Evolutionary conservation across 2,888 invertebrate genomes (phyloP), one percentile per base, ranked within the genome.

Genomic region (Ormia ochracea): DNA sequence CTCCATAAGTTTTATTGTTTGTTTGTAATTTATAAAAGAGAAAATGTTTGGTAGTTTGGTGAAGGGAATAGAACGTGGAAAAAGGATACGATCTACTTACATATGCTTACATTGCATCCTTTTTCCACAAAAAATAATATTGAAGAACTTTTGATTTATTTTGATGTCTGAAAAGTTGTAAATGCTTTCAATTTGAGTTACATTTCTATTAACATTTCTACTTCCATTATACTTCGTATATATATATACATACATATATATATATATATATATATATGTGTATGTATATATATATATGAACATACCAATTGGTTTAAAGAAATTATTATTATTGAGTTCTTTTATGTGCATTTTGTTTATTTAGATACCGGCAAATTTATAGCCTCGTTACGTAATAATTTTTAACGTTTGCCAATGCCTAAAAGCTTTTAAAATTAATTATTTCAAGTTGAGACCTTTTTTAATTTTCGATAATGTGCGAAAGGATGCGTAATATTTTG

Each of bases 121-220:
- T 61, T 58, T 52, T 19, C 5, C 28, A 28, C 14, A 26, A 12
- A 70, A 61, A 66, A 59, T 79, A 58, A 63, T 78, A 78, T 75
- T 70, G 68, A 81, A 81, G 70, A 78, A 78, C 70, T 74, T 81
- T 75, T 81, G 78, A 81, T 78, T 81, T 81, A 78, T 78, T 75
- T 78, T 81, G 61, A 78, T 78, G 81, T 81, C 81, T 81, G 81
- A 19, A 75, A 81, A 81, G 81, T 81, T 81, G 45, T 19, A 66
- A 79, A 66, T 61, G 54, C 65, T 75, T 79, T 79, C 70, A 43
- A 56, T 65, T 69, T 85, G 83, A 84, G 85, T 76, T 84, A 85
- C 12, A 84, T 85, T 84, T 83, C 82, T 84, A 82, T 83, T 83
- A 10, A 5, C 6, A n/a, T 82, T 82, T 82, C 14, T 45, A 45